Percentiles rank a stretch among this genome's conserved stretches.
Conservation (phyloP, 2,113 vertebrate species). For the Xenopus tropicalis region DNA sequence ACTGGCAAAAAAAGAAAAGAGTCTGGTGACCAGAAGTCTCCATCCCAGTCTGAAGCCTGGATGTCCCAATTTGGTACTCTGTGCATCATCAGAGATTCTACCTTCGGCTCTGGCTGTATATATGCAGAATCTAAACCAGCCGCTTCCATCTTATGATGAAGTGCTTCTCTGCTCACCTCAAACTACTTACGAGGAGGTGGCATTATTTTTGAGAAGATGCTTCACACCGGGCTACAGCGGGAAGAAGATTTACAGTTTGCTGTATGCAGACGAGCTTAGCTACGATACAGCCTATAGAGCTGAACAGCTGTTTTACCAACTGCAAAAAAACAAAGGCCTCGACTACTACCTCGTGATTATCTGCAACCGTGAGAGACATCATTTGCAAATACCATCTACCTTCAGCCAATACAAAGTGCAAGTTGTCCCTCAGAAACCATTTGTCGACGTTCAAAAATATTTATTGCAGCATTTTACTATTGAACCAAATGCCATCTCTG, state of each 20-base stretch:
- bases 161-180: constrained; percentile 82
- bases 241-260: constrained; percentile 78
- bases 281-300: constrained; percentile 81
- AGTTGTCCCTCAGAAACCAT: constrained; percentile 69
- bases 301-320: constrained; percentile 76
- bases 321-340: constrained; percentile 56
- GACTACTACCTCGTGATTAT: constrained; percentile 78
- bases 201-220: constrained; percentile 83
- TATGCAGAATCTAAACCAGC: constrained; percentile 71
- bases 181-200: constrained; percentile 80
- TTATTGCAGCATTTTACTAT: constrained; percentile 74
- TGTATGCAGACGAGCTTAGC: constrained; percentile 80
- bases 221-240: constrained; percentile 61
- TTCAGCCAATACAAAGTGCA: constrained; percentile 84
- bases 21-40: constrained; percentile 57
- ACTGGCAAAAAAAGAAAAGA: constrained; percentile 54
- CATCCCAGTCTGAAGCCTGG: constrained; percentile 69
- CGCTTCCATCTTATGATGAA: constrained; percentile 82
- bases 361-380: constrained; percentile 79
- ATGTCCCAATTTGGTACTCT: constrained; percentile 82
- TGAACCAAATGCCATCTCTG: constrained; percentile 54
- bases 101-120: constrained; percentile 81
- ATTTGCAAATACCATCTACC: constrained; percentile 82
- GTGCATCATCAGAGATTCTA: constrained; percentile 74
- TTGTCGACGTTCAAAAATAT: constrained; percentile 66